Evolutionary conservation across 2,113 vertebrate species (phyloP).

Genomic region (Actenoides lindsayi): DNA sequence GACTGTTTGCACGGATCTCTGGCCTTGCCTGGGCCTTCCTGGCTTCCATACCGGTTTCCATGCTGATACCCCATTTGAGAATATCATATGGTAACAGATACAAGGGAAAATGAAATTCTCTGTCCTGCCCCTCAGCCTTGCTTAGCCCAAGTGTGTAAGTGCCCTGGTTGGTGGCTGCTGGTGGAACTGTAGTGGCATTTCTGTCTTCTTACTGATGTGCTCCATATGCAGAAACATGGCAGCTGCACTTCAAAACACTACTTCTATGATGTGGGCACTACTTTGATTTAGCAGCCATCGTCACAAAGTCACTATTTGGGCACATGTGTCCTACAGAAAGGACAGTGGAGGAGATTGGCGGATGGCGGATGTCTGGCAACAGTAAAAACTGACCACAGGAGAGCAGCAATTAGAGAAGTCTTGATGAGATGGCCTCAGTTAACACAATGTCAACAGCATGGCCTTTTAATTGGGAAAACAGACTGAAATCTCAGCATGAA

Average conservation of each 20-base stretch:
- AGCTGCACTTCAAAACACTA: not conserved
- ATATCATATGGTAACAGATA: not conserved
- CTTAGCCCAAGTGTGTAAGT: accelerated
- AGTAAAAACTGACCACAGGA: not conserved
- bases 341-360: not conserved
- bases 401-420: not conserved
- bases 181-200: not conserved
- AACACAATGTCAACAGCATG: not conserved
- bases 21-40: not conserved
- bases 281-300: not conserved
- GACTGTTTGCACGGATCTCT: not conserved
- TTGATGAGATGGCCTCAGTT: not conserved
- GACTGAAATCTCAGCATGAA: not conserved
- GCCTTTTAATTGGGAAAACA: not conserved
- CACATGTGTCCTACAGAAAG: not conserved
- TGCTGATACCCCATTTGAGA: not conserved
- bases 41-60: not conserved
- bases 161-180: not conserved
- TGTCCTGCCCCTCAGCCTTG: not conserved
- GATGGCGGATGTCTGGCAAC: accelerated
- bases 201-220: not conserved
- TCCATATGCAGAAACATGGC: not conserved
- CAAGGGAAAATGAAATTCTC: not conserved
- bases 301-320: not conserved
- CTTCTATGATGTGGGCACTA: accelerated